Percentiles rank a stretch among this genome's conserved stretches.
Evolutionary conservation across 30 jellyfish, hydroid and myxozoan species (phyloP).

Genomic region (Hydractinia echinata): DNA sequence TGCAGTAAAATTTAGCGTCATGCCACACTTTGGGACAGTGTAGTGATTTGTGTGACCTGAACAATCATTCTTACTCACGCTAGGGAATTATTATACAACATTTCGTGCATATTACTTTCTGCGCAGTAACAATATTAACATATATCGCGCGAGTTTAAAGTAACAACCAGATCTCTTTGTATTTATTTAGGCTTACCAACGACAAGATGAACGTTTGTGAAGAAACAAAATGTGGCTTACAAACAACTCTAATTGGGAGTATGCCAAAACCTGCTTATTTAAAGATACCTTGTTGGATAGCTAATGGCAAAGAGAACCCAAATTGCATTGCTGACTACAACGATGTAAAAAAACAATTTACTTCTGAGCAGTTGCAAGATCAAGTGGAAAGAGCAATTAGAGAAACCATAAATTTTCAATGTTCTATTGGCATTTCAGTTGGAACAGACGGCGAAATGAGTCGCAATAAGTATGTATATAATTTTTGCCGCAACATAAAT

Average conservation of each 20-base stretch:
- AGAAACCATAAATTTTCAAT: slow-evolving; percentile 48
- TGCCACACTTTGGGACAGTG: too few relatives aligned
- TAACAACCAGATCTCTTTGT: too few relatives aligned
- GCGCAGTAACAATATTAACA: too few relatives aligned
- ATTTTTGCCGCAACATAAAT: slow-evolving; percentile 56
- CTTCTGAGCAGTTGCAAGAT: slow-evolving; percentile 34
- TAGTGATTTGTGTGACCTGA: too few relatives aligned
- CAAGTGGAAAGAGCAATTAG: slow-evolving; percentile 55
- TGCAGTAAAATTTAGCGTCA: too few relatives aligned
- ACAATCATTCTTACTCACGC: too few relatives aligned
- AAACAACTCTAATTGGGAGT: slow-evolving; percentile 75
- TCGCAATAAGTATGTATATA: slow-evolving; percentile 49
- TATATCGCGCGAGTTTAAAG: too few relatives aligned
- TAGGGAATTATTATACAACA: too few relatives aligned
- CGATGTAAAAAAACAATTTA: slow-evolving; percentile 22
- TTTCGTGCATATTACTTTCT: too few relatives aligned
- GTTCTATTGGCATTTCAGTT: slow-evolving; percentile 40
- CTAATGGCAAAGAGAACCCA: slow-evolving; percentile 49
- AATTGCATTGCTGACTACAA: slow-evolving; percentile 55
- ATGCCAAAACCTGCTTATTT: slow-evolving; percentile 67
- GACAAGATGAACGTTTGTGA: neutral
- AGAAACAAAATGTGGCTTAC: slow-evolving; percentile 31
- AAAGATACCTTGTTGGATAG: slow-evolving; percentile 61
- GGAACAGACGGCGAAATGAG: slow-evolving; percentile 74
- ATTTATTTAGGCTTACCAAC: neutral